Base-by-base conservation (phyloP, 2,797 vertebrate genomes). In the Poecilia gillii region DNA sequence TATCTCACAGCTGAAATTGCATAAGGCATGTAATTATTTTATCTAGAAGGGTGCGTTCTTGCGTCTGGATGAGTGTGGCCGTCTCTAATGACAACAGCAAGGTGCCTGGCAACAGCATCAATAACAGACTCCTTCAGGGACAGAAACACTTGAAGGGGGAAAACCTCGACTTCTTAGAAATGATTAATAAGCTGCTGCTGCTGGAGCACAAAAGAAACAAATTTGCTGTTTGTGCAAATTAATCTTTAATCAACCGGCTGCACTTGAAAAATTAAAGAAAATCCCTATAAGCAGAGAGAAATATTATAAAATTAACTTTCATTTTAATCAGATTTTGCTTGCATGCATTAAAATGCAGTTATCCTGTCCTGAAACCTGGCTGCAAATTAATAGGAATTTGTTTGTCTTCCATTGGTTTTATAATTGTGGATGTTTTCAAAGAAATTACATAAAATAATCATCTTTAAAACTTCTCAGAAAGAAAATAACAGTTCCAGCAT, bases 81-180 rank as follows among this genome's bases (percentile, higher is more conserved):
- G 85, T 72, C 49, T 84, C 92, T 82, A 90, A 14, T 93, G 90
- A 93, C 91, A 93, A 92, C 94, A 76, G 39, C 1, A 45, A 83
- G 78, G 70, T 82, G 84, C 89, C 66, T 82, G 91, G 90, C 85
- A 84, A 88, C 88, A 76, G 74, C 82, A 18, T 84, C 92, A 90
- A 95, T 93, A 95, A 95, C 93, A 95, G 90, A 83, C 59, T 57
- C 83, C 91, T 55, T 74, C 36, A 4, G 92, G 90, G 92, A 93
- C 59, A 4, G 59, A 16, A 0, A 76, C 76, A 0, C 59, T 33
- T 14, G 23, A 62, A 51, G 81, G 79, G 79, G 76, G 78, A 72
- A 20, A 47, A 82, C 53, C 74, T 73, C 0, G 62, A 39, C 70
- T 49, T 74, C 85, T 90, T 87, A 85, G 82, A 85, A 86, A 80